Evolutionary conservation across 2,888 invertebrate genomes (phyloP), one percentile per base, ranked within the genome.

Genomic region (Morpho deidamia): DNA sequence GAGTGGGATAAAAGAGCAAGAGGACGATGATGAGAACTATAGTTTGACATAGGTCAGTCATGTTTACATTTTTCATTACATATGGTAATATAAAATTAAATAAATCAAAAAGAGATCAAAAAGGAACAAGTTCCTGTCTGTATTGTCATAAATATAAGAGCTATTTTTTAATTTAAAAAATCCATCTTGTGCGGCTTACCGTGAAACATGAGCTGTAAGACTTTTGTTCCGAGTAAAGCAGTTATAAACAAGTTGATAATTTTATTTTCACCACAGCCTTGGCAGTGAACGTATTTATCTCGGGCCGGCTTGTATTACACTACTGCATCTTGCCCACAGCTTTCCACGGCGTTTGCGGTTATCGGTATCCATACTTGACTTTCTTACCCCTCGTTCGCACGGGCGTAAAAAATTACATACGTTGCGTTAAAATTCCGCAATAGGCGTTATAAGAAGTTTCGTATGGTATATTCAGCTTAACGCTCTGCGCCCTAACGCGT

Each of bases 191-290:
- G 46, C 38, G 51, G 44, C 39, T 43, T 42, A 49, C 52, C 32
- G 45, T 41, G 52, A 51, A 57, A 61, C 45, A 39, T 41, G 57
- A 59, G 51, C 53, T 45, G 51, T 58, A 44, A 43, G 47, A 34
- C 51, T 45, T 40, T 39, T 47, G 34, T 11, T 38, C 39, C 35
- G 44, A 46, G 44, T 52, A 49, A 55, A 59, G 52, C 44, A 51
- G 56, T 55, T 58, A 54, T 56, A 59, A 61, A 58, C 54, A 58
- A 53, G 11, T 53, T 48, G 55, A 55, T 58, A 40, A 68, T 70
- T 70, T 71, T 74, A 72, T 80, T 77, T 77, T 64, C 68, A 72
- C 56, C 62, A 58, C 64, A 72, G 64, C 81, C 81, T 81, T 81
- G 82, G 70, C 71, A 72, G 63, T 76, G 78, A 74, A 72, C 67